Evolutionary conservation across 2,888 invertebrate species (phyloP), one percentile per base, ranked within the genome.

Genomic region (Neuroscelio doddi): DNA sequence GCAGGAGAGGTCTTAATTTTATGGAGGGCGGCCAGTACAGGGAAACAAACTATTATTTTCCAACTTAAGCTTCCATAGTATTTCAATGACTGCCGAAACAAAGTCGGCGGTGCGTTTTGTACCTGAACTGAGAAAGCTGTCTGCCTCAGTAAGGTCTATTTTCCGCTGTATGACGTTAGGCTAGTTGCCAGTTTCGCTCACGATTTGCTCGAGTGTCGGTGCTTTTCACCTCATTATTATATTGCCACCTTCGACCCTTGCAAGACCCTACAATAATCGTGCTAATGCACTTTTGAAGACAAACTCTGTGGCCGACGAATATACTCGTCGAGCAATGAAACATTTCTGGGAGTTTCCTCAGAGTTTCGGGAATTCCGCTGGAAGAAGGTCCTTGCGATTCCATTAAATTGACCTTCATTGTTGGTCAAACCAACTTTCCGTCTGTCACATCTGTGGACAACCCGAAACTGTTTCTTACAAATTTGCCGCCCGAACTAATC

Each of bases 151-250:
- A n/a, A n/a, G n/a, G n/a, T n/a, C n/a, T n/a, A n/a, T n/a, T n/a
- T n/a, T n/a, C n/a, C n/a, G n/a, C n/a, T n/a, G n/a, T n/a, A n/a
- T n/a, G n/a, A n/a, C n/a, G n/a, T n/a, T n/a, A n/a, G n/a, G n/a
- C n/a, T n/a, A n/a, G n/a, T n/a, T n/a, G n/a, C n/a, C n/a, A n/a
- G n/a, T n/a, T n/a, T n/a, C n/a, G n/a, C n/a, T n/a, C n/a, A n/a
- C 26, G 26, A 26, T 8, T 26, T 8, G 26, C 26, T 8, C 26
- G 26, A 26, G 26, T 8, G 26, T 26, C 26, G 26, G 26, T 26
- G 26, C 45, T 62, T 62, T 62, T 56, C 55, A 44, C 42, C 56
- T 56, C 51, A 51, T 63, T 63, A 63, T 63, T 56, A 51, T 51
- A 47, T 63, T 63, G 55, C 63, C 63, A 51, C 51, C 56, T 50